A percentile compares a stretch with the other conserved stretches of the same genome.
phyloP scores from a whole-genome alignment of 2,797 vertebrate species.

The Rhincodon typus region DNA sequence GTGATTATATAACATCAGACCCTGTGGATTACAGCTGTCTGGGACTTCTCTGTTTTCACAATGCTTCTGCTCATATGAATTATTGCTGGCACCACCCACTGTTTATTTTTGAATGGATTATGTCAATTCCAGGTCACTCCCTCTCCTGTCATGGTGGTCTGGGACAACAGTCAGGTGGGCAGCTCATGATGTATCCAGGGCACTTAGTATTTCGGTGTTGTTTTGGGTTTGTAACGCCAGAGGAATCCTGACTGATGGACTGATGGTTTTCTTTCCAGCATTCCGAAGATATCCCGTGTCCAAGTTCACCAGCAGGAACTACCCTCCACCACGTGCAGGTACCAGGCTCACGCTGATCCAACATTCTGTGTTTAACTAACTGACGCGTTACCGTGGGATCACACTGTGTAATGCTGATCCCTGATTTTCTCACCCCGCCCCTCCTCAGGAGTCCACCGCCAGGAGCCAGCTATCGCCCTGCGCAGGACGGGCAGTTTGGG shows the following conservation, averaged over 20 bases:
- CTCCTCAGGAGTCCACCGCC: slow-evolving; percentile 56
- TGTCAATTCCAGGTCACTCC: slow-evolving; percentile 65
- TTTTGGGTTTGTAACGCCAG: too few relatives aligned
- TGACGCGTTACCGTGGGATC: not conserved
- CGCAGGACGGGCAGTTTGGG: slow-evolving; percentile 56
- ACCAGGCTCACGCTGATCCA: not conserved
- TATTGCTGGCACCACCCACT: not conserved
- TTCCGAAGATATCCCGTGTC: not conserved
- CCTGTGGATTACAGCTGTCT: too few relatives aligned
- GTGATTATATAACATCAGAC: too few relatives aligned
- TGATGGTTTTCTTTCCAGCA: not conserved
- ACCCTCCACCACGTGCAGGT: not conserved
- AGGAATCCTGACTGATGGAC: not conserved
- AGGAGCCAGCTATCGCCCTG: slow-evolving; percentile 53
- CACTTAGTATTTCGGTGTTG: slow-evolving; percentile 30
- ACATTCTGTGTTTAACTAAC: not conserved
- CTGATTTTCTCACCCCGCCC: not conserved
- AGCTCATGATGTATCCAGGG: slow-evolving; percentile 37
- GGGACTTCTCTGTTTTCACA: too few relatives aligned
- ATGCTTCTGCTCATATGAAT: not conserved
- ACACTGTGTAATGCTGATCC: not conserved
- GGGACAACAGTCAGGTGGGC: slow-evolving; percentile 68
- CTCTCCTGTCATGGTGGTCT: slow-evolving; percentile 62
- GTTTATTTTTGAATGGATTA: slow-evolving; percentile 42
- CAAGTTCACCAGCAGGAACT: not conserved